Evolutionary conservation across 2,888 invertebrate genomes (phyloP), one percentile per base, ranked within the genome.

Genomic region (Xestia ashworthii): DNA sequence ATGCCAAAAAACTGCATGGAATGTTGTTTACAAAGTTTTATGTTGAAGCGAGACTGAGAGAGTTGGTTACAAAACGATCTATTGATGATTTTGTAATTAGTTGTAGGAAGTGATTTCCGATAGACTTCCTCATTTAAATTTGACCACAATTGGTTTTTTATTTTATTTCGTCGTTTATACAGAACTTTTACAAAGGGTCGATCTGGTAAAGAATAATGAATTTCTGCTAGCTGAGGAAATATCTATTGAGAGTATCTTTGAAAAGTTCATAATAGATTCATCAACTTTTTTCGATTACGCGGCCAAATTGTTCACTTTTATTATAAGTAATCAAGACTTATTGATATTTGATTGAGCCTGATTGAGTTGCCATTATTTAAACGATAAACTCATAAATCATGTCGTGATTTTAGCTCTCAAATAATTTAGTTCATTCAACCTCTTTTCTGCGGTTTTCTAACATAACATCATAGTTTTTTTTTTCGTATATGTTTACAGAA

Each of bases 1-100:
- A 91, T 92, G 93, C 93, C 93, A 94, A 94, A 94, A 94, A 93
- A 91, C 92, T 90, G 91, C 85, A 89, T 80, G 93, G 94, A 95
- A 95, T 95, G 93, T 91, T 93, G 93, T 94, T 94, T 93, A 91
- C 82, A 82, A 79, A 81, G 50, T 83, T 76, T 76, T 80, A 74
- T 73, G 84, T 80, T 80, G 58, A 53, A 69, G 55, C 41, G 60
- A 76, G 71, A 66, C 44, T 67, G 14, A 16, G 48, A n/a, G 50
- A 53, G 38, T 71, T 64, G 62, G 77, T 32, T 55, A 58, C 44
- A 25, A 79, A 38, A 41, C 41, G 60, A 68, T 41, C 50, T n/a
- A 75, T 78, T 19, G 48, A 78, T 38, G 62, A 62, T 62, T 65
- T 14, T 65, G 64, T 58, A 53, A 46, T 64, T 53, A 53, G 48